phyloP scores from a whole-genome alignment of 2,797 vertebrate genomes.

The Ptychadena robeensis region DNA sequence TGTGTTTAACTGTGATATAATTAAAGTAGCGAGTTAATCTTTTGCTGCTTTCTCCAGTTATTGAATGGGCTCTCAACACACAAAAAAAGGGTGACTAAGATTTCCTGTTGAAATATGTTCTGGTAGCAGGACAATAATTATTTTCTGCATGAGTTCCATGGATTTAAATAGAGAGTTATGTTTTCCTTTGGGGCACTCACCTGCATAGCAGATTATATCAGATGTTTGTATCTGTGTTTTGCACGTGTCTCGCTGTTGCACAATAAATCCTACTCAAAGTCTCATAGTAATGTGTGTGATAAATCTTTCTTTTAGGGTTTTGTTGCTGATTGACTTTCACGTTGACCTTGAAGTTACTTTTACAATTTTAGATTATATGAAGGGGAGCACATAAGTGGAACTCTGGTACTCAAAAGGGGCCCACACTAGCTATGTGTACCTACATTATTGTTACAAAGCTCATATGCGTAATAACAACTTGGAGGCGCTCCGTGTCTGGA shows the following conservation, averaged over 20 bases:
- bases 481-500: too few species aligned
- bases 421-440: too few species aligned
- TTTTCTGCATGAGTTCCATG: conserved; percentile 13
- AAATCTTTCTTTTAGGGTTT: not conserved
- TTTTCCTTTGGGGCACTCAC: conserved; percentile 35
- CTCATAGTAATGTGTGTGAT: not conserved
- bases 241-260: not conserved
- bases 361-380: not conserved
- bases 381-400: too few species aligned
- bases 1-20: conserved; percentile 32
- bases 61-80: not conserved
- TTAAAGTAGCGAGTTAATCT: conserved; percentile 38
- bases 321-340: not conserved
- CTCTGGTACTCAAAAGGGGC: too few species aligned
- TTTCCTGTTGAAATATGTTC: conserved; percentile 3
- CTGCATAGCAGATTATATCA: conserved; percentile 18
- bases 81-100: conserved; percentile 22
- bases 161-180: not conserved
- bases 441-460: too few species aligned
- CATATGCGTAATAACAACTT: too few species aligned
- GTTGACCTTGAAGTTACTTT: not conserved
- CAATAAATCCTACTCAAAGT: not conserved
- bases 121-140: conserved; percentile 18
- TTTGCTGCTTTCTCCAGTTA: not conserved
- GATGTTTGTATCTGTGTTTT: conserved; percentile 8